phyloP scores from a whole-genome alignment of 2,888 invertebrate genomes.

The Augochlorella aurata region DNA sequence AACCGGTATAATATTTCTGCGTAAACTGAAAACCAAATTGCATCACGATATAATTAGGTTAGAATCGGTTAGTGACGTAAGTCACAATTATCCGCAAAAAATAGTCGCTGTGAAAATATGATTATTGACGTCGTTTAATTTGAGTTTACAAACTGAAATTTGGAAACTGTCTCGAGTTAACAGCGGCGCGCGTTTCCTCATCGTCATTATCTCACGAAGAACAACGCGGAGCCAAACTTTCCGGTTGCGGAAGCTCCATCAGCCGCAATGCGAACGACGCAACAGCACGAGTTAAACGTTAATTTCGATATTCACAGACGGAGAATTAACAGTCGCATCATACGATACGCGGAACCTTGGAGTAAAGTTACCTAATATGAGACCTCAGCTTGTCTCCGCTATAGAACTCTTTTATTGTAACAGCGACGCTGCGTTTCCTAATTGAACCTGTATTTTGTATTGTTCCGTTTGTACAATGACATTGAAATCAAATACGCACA shows the following conservation, averaged over 20 bases:
- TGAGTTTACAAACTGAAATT: slow-evolving; percentile 7
- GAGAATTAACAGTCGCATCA: slow-evolving; percentile 19
- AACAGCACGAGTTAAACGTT: slow-evolving; percentile 36
- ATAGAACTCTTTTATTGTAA: too few relatives aligned
- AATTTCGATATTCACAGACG: slow-evolving; percentile 25
- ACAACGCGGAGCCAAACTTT: slow-evolving; percentile 38
- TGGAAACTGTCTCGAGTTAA: slow-evolving; percentile 23
- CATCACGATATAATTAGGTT: too few relatives aligned
- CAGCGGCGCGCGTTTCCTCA: slow-evolving; percentile 16
- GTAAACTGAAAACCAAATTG: too few relatives aligned
- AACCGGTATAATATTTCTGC: too few relatives aligned
- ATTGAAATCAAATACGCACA: too few relatives aligned
- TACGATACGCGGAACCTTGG: slow-evolving; percentile 2
- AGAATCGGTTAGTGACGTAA: too few relatives aligned
- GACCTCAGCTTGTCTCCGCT: not conserved
- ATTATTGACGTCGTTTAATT: not conserved
- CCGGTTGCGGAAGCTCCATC: slow-evolving; percentile 37
- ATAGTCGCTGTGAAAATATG: not conserved
- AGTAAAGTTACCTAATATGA: slow-evolving; percentile 3
- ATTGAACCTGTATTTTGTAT: too few relatives aligned
- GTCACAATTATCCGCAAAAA: too few relatives aligned
- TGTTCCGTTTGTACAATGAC: too few relatives aligned
- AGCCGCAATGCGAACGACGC: slow-evolving; percentile 6
- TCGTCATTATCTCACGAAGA: slow-evolving; percentile 35
- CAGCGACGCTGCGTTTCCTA: too few relatives aligned